A percentile compares a stretch with the other conserved stretches of the same genome.
Evolutionary conservation across 2,113 vertebrate species (phyloP).

Genomic region (Pituophis catenifer): DNA sequence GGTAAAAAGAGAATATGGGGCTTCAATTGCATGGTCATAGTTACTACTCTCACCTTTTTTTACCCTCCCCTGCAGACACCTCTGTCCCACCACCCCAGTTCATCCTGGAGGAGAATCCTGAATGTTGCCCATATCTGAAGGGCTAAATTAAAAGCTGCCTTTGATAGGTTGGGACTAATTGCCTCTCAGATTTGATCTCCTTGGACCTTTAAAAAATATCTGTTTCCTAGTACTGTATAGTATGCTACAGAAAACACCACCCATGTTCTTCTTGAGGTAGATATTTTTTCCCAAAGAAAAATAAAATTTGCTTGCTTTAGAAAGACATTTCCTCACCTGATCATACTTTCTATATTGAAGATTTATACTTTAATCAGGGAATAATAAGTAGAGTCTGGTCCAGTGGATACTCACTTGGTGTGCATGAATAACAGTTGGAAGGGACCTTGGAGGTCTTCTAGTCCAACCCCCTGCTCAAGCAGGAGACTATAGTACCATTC

Average conservation of each 20-base stretch:
- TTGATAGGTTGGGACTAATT: conserved; percentile 21
- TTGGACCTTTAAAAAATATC: neutral
- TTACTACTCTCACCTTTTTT: neutral
- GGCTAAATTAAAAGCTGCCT: neutral
- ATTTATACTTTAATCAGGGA: conserved; percentile 17
- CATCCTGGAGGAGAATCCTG: neutral
- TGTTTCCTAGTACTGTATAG: neutral
- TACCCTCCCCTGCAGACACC: neutral
- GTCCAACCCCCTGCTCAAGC: too few relatives aligned
- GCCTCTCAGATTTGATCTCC: conserved; percentile 20
- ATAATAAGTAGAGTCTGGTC: accelerated
- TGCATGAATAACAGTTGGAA: neutral
- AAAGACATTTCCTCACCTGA: neutral
- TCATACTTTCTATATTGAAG: neutral
- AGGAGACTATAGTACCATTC: too few relatives aligned
- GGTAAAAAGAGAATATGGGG: neutral
- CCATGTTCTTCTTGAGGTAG: neutral
- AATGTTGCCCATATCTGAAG: neutral
- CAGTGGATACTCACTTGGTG: neutral
- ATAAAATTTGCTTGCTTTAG: neutral
- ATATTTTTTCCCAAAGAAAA: neutral
- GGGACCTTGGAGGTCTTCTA: too few relatives aligned
- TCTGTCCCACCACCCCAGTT: neutral
- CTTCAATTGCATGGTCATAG: neutral
- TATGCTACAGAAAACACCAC: neutral